Conservation (phyloP, 2,888 invertebrate species). For the Pocota personata region DNA sequence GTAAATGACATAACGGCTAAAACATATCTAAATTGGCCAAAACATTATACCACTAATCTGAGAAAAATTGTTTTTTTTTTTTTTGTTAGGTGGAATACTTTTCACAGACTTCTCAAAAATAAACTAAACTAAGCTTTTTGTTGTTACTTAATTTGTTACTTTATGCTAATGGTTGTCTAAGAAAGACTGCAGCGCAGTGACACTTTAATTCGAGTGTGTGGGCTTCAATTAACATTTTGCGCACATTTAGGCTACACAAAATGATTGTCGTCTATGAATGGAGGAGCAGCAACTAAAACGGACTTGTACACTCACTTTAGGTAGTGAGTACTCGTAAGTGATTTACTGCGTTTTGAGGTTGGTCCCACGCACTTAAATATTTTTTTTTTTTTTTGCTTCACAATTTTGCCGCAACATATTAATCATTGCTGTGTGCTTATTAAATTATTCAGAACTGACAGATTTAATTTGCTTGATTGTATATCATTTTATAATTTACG, state of each 20-base stretch:
- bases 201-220: slow-evolving; percentile 40
- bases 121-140: slow-evolving; percentile 2
- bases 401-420: slow-evolving; percentile 10
- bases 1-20: neutral
- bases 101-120: neutral
- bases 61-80: slow-evolving; percentile 10
- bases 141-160: neutral
- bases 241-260: slow-evolving; percentile 27
- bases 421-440: slow-evolving; percentile 35
- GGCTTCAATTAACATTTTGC: slow-evolving; percentile 46
- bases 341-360: slow-evolving; percentile 12
- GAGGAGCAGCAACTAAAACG: slow-evolving; percentile 11
- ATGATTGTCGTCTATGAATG: slow-evolving; percentile 21
- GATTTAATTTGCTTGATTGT: slow-evolving; percentile 46
- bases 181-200: slow-evolving; percentile 17
- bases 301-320: neutral
- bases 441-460: slow-evolving; percentile 54
- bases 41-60: slow-evolving; percentile 42
- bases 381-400: neutral
- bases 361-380: slow-evolving; percentile 49
- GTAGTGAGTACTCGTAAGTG: slow-evolving; percentile 23
- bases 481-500: slow-evolving; percentile 15
- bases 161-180: slow-evolving; percentile 39
- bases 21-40: slow-evolving; percentile 28
- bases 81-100: neutral